Evolutionary conservation across 1,140 invertebrate genomes (phyloP).

Genomic region (Drusus annulatus): DNA sequence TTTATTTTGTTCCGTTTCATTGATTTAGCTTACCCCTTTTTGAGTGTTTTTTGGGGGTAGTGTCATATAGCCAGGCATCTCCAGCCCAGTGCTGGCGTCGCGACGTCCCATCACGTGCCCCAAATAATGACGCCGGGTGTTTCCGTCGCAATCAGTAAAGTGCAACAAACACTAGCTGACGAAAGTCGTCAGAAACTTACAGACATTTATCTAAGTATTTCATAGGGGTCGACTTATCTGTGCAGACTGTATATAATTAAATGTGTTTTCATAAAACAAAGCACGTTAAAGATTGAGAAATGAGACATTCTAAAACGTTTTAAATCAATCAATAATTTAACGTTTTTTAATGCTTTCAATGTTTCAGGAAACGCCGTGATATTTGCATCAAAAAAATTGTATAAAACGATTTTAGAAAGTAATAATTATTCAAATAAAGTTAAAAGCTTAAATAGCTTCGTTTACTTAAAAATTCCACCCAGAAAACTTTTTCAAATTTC

Average conservation of each 20-base stretch:
- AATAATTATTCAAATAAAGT: too few relatives aligned
- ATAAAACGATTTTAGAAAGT: too few relatives aligned
- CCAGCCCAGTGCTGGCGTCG: conserved; percentile 8
- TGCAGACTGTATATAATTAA: neutral
- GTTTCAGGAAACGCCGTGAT: too few relatives aligned
- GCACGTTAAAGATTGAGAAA: neutral
- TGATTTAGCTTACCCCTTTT: neutral
- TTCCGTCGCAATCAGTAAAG: conserved; percentile 56
- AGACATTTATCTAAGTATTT: neutral
- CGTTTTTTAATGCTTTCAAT: too few relatives aligned
- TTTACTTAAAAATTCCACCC: too few relatives aligned
- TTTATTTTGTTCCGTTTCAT: neutral
- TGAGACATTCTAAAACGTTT: too few relatives aligned
- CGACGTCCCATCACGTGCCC: conserved; percentile 47
- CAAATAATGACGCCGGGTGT: conserved; percentile 53
- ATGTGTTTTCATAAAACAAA: neutral
- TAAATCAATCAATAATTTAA: too few relatives aligned
- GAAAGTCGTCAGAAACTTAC: neutral
- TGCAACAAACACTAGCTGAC: conserved; percentile 55
- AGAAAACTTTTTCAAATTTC: too few relatives aligned
- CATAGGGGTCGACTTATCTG: neutral
- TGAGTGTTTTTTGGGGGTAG: conserved; percentile 2
- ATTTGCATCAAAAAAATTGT: too few relatives aligned
- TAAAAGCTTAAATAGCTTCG: too few relatives aligned
- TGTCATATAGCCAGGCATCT: neutral